Percentiles rank a stretch among this genome's conserved stretches.
Conservation (phyloP, 2,113 vertebrate species). For the Craseonycteris thonglongyai region DNA sequence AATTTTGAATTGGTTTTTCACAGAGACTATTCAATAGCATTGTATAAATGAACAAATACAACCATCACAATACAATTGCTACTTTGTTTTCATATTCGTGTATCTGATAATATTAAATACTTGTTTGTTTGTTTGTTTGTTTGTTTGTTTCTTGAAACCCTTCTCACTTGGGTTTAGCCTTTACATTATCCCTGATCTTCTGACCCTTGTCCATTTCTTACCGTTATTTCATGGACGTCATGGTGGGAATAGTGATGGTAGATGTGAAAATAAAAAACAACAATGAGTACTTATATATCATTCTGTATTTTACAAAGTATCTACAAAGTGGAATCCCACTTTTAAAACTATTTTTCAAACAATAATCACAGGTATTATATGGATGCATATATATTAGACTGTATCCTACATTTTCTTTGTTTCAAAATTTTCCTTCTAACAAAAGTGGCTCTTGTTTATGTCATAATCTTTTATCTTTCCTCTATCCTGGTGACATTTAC, state of each 20-base stretch:
- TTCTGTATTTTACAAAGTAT: neutral
- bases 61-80: neutral
- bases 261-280: neutral
- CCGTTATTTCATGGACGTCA: neutral
- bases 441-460: neutral
- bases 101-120: neutral
- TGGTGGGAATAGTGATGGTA: neutral
- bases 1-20: neutral
- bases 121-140: no score
- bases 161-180: neutral
- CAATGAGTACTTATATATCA: neutral
- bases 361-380: no score
- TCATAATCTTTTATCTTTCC: neutral
- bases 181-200: neutral
- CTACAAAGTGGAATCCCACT: neutral
- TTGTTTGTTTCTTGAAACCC: neutral
- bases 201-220: neutral
- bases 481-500: neutral
- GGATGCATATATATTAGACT: neutral
- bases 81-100: neutral
- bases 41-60: neutral
- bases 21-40: neutral
- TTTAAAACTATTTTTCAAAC: neutral
- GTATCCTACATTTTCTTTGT: neutral
- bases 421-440: neutral